Evolutionary conservation across 2,888 invertebrate genomes (phyloP).

Genomic region (Protonemura montana): DNA sequence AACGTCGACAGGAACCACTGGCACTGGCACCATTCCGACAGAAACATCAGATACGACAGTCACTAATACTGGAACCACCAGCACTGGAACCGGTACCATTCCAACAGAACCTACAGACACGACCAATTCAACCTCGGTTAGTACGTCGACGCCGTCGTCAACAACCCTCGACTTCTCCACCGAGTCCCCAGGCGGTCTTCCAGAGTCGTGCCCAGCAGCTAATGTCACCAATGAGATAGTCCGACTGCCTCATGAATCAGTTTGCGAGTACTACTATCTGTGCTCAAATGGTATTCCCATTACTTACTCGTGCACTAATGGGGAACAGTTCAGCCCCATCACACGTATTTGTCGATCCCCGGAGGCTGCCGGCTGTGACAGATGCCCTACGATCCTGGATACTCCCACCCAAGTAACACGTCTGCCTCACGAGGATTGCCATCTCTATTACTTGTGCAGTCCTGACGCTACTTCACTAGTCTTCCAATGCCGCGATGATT

Average conservation of each 20-base stretch:
- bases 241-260: slow-evolving; percentile 27
- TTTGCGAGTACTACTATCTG: slow-evolving; percentile 19
- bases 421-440: slow-evolving; percentile 28
- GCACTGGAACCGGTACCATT: background rate
- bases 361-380: background rate
- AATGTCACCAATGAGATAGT: slow-evolving; percentile 13
- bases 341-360: background rate
- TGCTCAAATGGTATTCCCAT: background rate
- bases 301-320: background rate
- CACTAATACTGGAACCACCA: background rate
- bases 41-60: background rate
- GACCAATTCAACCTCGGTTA: background rate
- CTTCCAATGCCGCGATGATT: background rate
- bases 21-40: background rate
- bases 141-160: background rate
- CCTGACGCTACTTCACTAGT: background rate
- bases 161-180: background rate
- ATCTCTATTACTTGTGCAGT: slow-evolving; percentile 26
- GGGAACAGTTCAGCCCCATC: slow-evolving; percentile 23
- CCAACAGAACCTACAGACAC: slow-evolving; percentile 1
- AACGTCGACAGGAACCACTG: background rate
- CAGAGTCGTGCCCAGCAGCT: background rate
- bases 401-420: background rate
- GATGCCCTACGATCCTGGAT: background rate
- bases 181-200: background rate